These are phyloP conservation scores for Hippocampus zosterae DNA, from an alignment of 2,113 vertebrate species.

Conservation along the genomic window DNA sequence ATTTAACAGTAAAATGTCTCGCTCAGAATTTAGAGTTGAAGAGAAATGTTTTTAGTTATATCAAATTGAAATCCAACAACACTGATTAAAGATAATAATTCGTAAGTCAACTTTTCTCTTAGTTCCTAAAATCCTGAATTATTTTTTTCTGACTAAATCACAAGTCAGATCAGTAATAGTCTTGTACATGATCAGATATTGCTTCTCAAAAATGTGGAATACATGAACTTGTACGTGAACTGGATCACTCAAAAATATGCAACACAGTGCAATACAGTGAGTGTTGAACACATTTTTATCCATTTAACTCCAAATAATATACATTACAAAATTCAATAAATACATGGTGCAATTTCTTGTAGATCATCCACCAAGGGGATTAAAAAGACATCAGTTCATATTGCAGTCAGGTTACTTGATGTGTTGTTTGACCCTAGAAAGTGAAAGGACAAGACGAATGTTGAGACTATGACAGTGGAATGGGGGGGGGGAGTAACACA, in stretches of 20 bases:
- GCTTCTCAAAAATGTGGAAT: not conserved
- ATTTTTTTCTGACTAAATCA: too few species aligned
- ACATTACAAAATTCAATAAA: slow-evolving; percentile 2
- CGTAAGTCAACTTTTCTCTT: too few species aligned
- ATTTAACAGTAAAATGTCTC: too few species aligned
- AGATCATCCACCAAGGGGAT: not conserved
- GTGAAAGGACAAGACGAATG: not conserved
- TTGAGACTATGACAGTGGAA: not conserved
- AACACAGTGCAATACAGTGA: not conserved
- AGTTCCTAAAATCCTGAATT: too few species aligned
- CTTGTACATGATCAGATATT: not conserved
- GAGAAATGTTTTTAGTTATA: too few species aligned
- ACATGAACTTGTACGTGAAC: not conserved
- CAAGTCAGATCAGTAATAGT: not conserved
- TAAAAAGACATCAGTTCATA: not conserved
- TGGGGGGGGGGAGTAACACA: too few species aligned
- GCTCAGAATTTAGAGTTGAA: too few species aligned
- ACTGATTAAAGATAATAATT: not conserved
- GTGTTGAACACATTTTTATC: not conserved
- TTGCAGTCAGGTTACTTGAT: not conserved
- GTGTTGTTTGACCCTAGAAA: not conserved
- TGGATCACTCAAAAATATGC: not conserved
- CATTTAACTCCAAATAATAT: not conserved
- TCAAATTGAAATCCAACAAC: not conserved
- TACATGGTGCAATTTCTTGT: not conserved